Evolutionary conservation across 2,797 vertebrate genomes (phyloP).

Genomic region (Carcharodon carcharias): DNA sequence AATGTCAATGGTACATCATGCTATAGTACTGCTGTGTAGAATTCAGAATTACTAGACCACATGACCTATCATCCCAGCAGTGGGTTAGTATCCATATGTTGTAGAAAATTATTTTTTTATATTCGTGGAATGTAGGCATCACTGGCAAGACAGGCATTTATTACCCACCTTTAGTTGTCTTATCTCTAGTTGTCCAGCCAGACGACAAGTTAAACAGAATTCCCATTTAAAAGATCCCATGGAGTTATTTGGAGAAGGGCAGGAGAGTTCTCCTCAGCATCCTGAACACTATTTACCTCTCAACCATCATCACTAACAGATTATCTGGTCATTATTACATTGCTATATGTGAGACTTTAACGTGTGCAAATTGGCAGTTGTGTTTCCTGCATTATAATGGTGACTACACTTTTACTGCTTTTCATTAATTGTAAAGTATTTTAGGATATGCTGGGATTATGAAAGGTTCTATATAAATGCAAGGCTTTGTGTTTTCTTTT

Average conservation of each 20-base stretch:
- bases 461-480: background rate
- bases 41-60: too few relatives aligned
- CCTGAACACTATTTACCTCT: background rate
- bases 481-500: background rate
- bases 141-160: too few relatives aligned
- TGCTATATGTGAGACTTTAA: background rate
- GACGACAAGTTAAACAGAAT: background rate
- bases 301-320: background rate
- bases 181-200: too few relatives aligned
- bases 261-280: background rate
- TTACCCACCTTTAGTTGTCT: too few relatives aligned
- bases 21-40: too few relatives aligned
- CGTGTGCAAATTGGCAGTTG: background rate
- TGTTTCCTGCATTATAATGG: background rate
- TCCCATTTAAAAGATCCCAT: background rate
- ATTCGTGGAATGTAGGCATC: too few relatives aligned
- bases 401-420: background rate
- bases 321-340: background rate
- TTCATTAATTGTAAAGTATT: background rate
- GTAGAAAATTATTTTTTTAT: too few relatives aligned
- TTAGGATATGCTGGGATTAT: background rate
- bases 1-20: too few relatives aligned
- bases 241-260: background rate
- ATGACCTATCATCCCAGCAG: too few relatives aligned
- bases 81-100: too few relatives aligned